Conservation (phyloP, 2,113 vertebrate genomes). For the Ictalurus punctatus region DNA sequence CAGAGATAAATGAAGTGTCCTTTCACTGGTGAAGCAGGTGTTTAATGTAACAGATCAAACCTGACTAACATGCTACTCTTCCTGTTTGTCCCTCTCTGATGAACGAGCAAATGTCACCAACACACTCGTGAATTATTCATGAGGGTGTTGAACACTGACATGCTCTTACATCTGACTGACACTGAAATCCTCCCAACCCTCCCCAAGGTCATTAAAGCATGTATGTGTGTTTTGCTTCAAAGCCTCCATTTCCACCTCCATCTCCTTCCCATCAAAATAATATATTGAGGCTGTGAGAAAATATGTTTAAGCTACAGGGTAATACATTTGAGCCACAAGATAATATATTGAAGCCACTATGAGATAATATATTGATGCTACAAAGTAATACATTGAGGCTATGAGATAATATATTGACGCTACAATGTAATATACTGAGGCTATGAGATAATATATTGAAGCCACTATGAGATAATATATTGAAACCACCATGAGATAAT, state of each 20-base stretch:
- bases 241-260: neutral
- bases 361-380: no score
- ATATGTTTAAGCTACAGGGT: neutral
- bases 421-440: neutral
- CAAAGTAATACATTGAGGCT: no score
- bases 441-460: neutral
- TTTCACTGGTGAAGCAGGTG: neutral
- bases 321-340: neutral
- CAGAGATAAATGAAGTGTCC: neutral
- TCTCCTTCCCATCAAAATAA: neutral
- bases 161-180: neutral
- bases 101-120: neutral
- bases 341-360: neutral
- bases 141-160: neutral
- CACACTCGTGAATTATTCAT: neutral
- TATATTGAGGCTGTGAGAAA: neutral
- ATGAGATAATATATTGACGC: neutral
- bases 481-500: neutral
- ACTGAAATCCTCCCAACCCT: neutral
- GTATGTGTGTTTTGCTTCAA: neutral
- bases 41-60: neutral
- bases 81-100: neutral
- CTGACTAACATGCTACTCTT: neutral
- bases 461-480: neutral
- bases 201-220: neutral